phyloP scores from a whole-genome alignment of 2,888 invertebrate species.

The Cenopis cana region DNA sequence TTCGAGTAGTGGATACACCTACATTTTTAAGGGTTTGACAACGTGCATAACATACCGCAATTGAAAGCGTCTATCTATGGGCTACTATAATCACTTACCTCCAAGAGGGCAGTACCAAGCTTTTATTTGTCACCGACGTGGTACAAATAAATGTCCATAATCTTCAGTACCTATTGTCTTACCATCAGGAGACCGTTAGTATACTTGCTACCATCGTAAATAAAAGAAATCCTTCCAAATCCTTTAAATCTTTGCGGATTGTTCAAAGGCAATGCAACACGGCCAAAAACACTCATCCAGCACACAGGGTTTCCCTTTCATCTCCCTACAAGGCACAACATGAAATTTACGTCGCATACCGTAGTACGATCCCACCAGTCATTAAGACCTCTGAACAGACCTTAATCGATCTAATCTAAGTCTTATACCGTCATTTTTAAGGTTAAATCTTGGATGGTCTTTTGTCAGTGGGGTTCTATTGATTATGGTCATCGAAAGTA shows the following conservation, averaged over 20 bases:
- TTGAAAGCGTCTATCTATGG: too few species aligned
- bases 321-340: slow-evolving; percentile 60
- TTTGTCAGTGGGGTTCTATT: not conserved
- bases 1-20: too few species aligned
- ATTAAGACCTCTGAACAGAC: not conserved
- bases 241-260: not conserved
- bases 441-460: slow-evolving; percentile 15
- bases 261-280: slow-evolving; percentile 22
- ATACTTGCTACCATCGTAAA: not conserved
- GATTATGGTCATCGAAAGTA: slow-evolving; percentile 34
- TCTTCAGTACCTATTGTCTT: not conserved
- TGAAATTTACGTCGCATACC: slow-evolving; percentile 70
- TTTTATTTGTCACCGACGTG: too few species aligned
- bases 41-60: too few species aligned
- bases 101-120: too few species aligned
- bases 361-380: slow-evolving; percentile 61
- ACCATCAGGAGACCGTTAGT: not conserved
- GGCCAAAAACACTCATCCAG: slow-evolving; percentile 33
- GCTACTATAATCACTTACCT: too few species aligned
- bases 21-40: too few species aligned
- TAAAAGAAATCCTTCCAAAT: not conserved
- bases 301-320: slow-evolving; percentile 64
- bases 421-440: not conserved
- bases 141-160: too few species aligned
- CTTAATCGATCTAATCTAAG: slow-evolving; percentile 9